Percentiles rank a stretch among this genome's conserved stretches.
These are phyloP conservation scores for Acleris holmiana DNA, from an alignment of 2,888 invertebrate genomes.

Conservation along the genomic window DNA sequence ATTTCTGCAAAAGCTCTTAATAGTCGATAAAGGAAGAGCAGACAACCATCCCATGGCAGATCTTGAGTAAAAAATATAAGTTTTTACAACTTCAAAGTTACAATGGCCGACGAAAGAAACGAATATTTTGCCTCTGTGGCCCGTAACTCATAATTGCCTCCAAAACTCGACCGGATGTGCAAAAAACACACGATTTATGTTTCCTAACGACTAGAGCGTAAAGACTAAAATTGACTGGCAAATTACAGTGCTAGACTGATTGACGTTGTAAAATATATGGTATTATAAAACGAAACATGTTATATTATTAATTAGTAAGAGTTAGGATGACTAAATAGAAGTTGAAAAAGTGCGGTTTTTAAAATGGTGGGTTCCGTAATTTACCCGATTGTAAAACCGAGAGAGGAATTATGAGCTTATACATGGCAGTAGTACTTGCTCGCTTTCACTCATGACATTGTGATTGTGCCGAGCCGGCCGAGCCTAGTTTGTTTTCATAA, in stretches of 20 bases:
- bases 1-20: too few species aligned
- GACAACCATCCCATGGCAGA: too few species aligned
- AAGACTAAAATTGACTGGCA: neutral
- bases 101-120: conserved; percentile 12
- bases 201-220: conserved; percentile 5
- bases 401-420: too few species aligned
- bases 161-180: conserved; percentile 22
- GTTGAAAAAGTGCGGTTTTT: conserved; percentile 12
- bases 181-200: conserved; percentile 11
- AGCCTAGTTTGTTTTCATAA: too few species aligned
- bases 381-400: neutral
- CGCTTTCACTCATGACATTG: too few species aligned
- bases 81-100: conserved; percentile 1
- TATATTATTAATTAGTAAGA: conserved; percentile 27
- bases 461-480: too few species aligned
- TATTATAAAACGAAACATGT: conserved; percentile 26
- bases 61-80: too few species aligned
- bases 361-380: neutral
- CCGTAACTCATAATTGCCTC: conserved; percentile 34
- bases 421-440: too few species aligned
- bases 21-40: too few species aligned
- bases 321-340: conserved; percentile 4
- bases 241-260: conserved; percentile 15
- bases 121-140: conserved; percentile 28
- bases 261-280: conserved; percentile 31